Conservation (phyloP, 2,888 invertebrate species). For the Lomographa bimaculata region DNA sequence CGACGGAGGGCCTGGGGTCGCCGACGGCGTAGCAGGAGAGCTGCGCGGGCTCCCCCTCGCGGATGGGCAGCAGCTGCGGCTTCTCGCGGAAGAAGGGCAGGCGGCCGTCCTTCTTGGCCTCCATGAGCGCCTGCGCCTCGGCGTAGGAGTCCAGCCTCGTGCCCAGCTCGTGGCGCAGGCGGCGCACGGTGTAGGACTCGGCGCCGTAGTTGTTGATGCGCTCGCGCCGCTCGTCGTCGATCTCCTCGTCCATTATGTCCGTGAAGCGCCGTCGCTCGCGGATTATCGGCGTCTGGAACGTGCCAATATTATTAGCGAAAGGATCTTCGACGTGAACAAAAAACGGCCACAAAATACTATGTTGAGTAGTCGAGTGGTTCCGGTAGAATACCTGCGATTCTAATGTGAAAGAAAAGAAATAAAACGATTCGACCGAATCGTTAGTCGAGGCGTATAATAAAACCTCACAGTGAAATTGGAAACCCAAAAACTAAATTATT, state of each 20-base stretch:
- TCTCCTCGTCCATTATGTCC: slow-evolving; percentile 98
- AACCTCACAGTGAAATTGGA: too few relatives aligned
- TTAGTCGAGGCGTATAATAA: too few relatives aligned
- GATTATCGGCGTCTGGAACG: slow-evolving; percentile 91
- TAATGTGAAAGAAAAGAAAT: too few relatives aligned
- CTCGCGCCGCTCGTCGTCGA: slow-evolving; percentile 93
- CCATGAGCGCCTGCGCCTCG: slow-evolving; percentile 93
- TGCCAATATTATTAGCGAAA: not conserved
- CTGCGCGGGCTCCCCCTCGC: slow-evolving; percentile 90
- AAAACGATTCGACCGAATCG: too few relatives aligned
- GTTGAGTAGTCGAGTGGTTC: too few relatives aligned
- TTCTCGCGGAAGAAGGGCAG: slow-evolving; percentile 97
- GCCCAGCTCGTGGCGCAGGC: slow-evolving; percentile 91
- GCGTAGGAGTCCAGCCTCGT: slow-evolving; percentile 91
- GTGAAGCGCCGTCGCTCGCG: slow-evolving; percentile 95
- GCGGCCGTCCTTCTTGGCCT: slow-evolving; percentile 89
- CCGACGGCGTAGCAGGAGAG: slow-evolving; percentile 93
- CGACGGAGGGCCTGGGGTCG: slow-evolving; percentile 92
- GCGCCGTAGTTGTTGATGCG: slow-evolving; percentile 91
- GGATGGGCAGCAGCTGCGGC: slow-evolving; percentile 89
- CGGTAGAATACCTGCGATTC: too few relatives aligned
- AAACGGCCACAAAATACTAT: too few relatives aligned
- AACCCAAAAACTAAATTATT: too few relatives aligned
- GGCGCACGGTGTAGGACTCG: slow-evolving; percentile 88
- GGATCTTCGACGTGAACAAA: not conserved